Percentiles rank a stretch among this genome's conserved stretches.
Evolutionary conservation across 1,140 invertebrate species (phyloP).

Genomic region (Ladona fulva): DNA sequence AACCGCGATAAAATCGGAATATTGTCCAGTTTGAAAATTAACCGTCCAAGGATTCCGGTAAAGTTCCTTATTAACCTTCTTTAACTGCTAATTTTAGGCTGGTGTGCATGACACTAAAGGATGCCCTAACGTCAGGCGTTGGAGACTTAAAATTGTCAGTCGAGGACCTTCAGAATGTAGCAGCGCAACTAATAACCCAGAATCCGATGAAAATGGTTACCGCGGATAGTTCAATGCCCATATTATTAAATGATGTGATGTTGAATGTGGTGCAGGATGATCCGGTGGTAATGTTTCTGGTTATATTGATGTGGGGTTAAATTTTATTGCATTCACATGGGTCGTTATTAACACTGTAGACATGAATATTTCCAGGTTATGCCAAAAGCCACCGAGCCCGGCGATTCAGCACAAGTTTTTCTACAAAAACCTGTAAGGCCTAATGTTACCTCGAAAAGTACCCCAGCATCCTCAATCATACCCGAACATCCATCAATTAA

Average conservation of each 20-base stretch:
- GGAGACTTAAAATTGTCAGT: conserved; percentile 35
- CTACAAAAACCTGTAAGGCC: background rate
- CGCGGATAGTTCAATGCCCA: background rate
- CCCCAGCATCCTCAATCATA: background rate
- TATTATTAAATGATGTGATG: background rate
- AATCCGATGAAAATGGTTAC: background rate
- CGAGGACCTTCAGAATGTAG: conserved; percentile 36
- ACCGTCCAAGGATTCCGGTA: too few relatives aligned
- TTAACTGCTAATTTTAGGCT: conserved; percentile 29
- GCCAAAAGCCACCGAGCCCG: background rate
- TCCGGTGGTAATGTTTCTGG: background rate
- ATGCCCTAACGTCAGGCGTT: conserved; percentile 33
- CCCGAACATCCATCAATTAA: background rate
- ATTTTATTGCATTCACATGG: background rate
- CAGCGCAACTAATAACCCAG: conserved; percentile 34
- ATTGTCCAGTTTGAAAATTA: too few relatives aligned
- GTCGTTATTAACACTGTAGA: background rate
- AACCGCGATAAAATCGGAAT: background rate
- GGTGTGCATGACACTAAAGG: conserved; percentile 37
- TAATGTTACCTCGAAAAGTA: background rate
- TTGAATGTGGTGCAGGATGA: background rate
- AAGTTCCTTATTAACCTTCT: too few relatives aligned
- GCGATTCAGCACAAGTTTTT: background rate
- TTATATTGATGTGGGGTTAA: background rate
- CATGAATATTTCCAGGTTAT: background rate